Evolutionary conservation across 2,888 invertebrate genomes (phyloP).

Genomic region (Lepidocyrtinus sp.): DNA sequence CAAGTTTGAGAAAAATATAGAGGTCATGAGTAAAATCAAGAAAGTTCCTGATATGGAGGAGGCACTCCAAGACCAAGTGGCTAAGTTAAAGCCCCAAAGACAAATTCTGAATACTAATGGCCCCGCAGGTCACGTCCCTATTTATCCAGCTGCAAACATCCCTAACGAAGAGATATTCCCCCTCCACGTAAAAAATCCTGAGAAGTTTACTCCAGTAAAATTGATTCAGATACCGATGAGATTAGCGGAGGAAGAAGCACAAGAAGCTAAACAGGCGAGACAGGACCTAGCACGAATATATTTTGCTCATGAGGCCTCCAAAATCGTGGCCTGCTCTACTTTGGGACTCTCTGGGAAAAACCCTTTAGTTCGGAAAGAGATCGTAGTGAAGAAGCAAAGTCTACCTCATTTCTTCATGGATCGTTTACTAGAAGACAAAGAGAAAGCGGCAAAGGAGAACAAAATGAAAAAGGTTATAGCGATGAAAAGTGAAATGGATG

Average conservation of each 20-base stretch:
- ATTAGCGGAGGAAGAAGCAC: neutral
- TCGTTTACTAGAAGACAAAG: neutral
- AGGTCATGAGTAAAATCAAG: neutral
- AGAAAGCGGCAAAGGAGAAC: neutral
- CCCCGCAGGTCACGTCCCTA: neutral
- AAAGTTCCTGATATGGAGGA: constrained; percentile 25
- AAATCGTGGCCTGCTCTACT: constrained; percentile 23
- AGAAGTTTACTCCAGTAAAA: neutral
- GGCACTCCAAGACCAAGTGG: neutral
- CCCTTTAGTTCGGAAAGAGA: neutral
- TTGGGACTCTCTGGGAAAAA: constrained; percentile 2
- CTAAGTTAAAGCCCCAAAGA: neutral
- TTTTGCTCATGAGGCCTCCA: constrained; percentile 31
- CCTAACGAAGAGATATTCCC: constrained; percentile 17
- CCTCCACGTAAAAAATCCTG: constrained; percentile 19
- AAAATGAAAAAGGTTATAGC: neutral
- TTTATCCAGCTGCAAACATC: neutral
- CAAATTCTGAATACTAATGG: neutral
- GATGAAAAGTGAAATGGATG: constrained; percentile 33
- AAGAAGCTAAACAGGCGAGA: constrained; percentile 23
- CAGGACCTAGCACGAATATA: constrained; percentile 33
- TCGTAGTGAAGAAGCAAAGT: neutral
- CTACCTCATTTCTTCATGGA: constrained; percentile 34
- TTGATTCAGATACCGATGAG: neutral
- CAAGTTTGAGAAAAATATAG: constrained; percentile 18